phyloP scores from a whole-genome alignment of 2,888 invertebrate species.

The Stratiomys singularior region DNA sequence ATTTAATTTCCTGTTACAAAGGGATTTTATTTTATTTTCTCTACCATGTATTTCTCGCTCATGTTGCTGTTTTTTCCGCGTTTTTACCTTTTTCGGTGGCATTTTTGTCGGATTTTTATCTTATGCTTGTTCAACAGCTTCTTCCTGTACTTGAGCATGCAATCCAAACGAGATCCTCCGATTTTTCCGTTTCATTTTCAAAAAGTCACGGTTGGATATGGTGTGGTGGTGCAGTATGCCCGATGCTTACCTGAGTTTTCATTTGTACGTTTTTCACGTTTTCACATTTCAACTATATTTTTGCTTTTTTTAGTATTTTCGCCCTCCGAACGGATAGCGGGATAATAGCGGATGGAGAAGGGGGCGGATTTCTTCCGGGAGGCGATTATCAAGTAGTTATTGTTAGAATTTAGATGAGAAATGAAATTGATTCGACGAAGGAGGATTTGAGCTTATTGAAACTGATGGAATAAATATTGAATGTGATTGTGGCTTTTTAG shows the following conservation, averaged over 20 bases:
- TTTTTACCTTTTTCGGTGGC: neutral
- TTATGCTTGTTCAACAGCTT: slow-evolving; percentile 37
- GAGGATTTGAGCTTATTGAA: neutral
- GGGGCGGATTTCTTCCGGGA: slow-evolving; percentile 10
- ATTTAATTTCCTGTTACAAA: slow-evolving; percentile 53
- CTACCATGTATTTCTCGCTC: slow-evolving; percentile 40
- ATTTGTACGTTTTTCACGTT: neutral
- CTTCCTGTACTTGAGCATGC: slow-evolving; percentile 38
- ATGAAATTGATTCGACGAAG: slow-evolving; percentile 9
- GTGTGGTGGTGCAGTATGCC: neutral
- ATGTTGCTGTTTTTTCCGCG: slow-evolving; percentile 9
- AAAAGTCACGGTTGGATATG: neutral
- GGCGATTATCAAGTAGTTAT: slow-evolving; percentile 22
- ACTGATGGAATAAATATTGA: slow-evolving; percentile 14
- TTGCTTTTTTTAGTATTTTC: too few species aligned
- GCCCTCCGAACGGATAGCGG: too few species aligned
- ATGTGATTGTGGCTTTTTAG: neutral
- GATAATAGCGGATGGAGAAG: too few species aligned
- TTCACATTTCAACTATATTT: neutral
- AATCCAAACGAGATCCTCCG: slow-evolving; percentile 20
- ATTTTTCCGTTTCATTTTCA: neutral
- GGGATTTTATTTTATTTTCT: slow-evolving; percentile 47
- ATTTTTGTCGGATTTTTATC: slow-evolving; percentile 30
- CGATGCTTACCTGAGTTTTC: neutral
- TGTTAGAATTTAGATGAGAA: neutral